Base-by-base conservation (phyloP, 92 coral and sea anemone species). In the Actinostola sp. region DNA sequence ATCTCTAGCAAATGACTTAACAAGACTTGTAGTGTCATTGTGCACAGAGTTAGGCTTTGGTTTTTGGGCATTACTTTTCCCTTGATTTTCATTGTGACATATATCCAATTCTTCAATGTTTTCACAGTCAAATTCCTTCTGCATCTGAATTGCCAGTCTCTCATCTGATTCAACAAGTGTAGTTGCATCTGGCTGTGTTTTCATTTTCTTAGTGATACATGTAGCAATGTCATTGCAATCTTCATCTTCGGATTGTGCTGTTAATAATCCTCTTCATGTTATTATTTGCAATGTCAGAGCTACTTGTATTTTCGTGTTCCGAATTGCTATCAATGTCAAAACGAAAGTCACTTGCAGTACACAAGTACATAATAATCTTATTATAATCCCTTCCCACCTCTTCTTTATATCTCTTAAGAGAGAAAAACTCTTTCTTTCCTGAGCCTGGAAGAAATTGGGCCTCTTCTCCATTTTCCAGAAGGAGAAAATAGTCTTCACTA, bases 381-480 rank as follows among this genome's bases (percentile, higher is more conserved):
- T 61, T 76, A 71, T 76, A 83, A 30, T 83, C 88, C 65, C 61
- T 71, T 14, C 88, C 88, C 14, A 67, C 9, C 64, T 84, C 81
- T 53, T 84, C 84, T 29, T 61, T 55, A 53, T 84, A 78, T 33
- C 81, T 71, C 52, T 32, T 58, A 19, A 78, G 73, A 3, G 70
- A 32, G 49, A 85, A 84, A 52, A 66, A 59, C 39, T 79, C 49
- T 0, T 20, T 42, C 50, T n/a, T n/a, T n/a, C 53, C 27, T 34
- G 86, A 73, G 15, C 86, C 90, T 28, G 80, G 86, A 28, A 80
- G 70, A 67, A 68, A 73, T 52, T 66, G 56, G 1, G 89, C 85
- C 43, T 78, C 81, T 67, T 78, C 44, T 32, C 76, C 67, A 72
- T 84, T 67, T 46, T 84, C 82, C 6, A 71, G 60, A 17, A 84